These are phyloP conservation scores for Poecilus cupreus DNA, from an alignment of 2,888 invertebrate genomes.

Conservation along the genomic window DNA sequence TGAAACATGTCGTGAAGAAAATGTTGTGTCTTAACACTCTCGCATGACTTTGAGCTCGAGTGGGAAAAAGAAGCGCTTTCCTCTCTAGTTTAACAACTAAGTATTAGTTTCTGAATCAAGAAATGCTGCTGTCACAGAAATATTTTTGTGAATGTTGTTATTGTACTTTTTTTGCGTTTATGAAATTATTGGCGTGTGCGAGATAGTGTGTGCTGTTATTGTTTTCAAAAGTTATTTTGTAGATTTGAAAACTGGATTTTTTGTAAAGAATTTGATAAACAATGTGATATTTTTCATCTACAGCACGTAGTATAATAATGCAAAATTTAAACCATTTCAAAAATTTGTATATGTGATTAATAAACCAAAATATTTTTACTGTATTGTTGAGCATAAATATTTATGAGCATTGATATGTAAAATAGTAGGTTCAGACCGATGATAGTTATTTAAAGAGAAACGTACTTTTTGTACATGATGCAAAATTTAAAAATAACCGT, in stretches of 20 bases:
- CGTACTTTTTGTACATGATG: background rate
- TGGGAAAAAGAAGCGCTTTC: too few species aligned
- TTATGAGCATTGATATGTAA: too few species aligned
- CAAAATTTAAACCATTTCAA: background rate
- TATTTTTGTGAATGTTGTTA: background rate
- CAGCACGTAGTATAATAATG: background rate
- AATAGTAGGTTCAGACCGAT: too few species aligned
- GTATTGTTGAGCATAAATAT: background rate
- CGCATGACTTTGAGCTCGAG: too few species aligned
- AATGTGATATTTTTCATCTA: too few species aligned
- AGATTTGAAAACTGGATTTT: background rate
- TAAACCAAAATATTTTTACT: background rate
- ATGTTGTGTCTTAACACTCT: too few species aligned
- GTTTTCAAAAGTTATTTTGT: background rate
- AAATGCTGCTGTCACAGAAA: background rate
- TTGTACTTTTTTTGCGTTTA: background rate
- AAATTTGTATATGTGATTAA: background rate
- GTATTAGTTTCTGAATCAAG: too few species aligned
- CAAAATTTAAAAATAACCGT: conserved; percentile 12
- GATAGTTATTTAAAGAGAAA: too few species aligned
- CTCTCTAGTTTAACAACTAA: too few species aligned
- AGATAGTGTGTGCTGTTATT: conserved; percentile 1
- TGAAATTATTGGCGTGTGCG: background rate
- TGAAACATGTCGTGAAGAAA: too few species aligned
- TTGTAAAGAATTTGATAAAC: background rate